These are phyloP conservation scores for Embidobia sp. DNA, from an alignment of 2,888 invertebrate genomes.

Conservation along the genomic window DNA sequence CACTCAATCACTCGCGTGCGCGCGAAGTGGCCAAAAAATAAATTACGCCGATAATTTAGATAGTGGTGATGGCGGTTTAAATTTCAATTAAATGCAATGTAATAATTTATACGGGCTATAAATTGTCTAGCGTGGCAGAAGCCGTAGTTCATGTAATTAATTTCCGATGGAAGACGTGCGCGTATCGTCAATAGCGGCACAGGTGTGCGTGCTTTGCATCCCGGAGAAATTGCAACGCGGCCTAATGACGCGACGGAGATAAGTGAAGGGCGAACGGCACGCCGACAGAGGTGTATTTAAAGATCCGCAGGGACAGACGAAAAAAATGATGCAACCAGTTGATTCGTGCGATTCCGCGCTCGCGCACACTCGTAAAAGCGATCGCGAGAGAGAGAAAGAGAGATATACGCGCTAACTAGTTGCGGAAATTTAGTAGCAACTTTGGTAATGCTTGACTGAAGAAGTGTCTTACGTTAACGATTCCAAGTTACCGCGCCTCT, in stretches of 20 bases:
- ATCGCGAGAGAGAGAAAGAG: slow-evolving; percentile 32
- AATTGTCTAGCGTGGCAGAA: slow-evolving; percentile 46
- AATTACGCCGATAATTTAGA: slow-evolving; percentile 35
- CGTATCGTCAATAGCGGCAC: slow-evolving; percentile 42
- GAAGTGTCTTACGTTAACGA: slow-evolving; percentile 36
- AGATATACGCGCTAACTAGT: slow-evolving; percentile 44
- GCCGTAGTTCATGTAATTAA: slow-evolving; percentile 50
- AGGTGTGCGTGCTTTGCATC: slow-evolving; percentile 45
- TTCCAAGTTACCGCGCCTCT: too few species aligned
- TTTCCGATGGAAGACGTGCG: slow-evolving; percentile 45
- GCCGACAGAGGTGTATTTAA: background rate
- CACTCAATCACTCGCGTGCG: too few species aligned
- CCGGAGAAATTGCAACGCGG: slow-evolving; percentile 31
- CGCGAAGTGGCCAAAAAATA: too few species aligned
- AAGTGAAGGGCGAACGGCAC: background rate
- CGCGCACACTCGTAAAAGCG: slow-evolving; percentile 10
- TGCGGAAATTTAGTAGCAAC: slow-evolving; percentile 55
- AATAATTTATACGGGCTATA: slow-evolving; percentile 48
- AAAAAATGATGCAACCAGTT: slow-evolving; percentile 40
- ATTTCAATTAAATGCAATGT: slow-evolving; percentile 54
- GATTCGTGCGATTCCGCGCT: slow-evolving; percentile 4
- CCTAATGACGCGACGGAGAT: slow-evolving; percentile 14
- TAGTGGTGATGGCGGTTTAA: slow-evolving; percentile 54
- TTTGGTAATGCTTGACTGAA: slow-evolving; percentile 35
- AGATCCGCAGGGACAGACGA: slow-evolving; percentile 20